Percentiles rank a stretch among this genome's conserved stretches.
Conservation (phyloP, 1,140 invertebrate genomes). For the Neodiprion pinetum region DNA sequence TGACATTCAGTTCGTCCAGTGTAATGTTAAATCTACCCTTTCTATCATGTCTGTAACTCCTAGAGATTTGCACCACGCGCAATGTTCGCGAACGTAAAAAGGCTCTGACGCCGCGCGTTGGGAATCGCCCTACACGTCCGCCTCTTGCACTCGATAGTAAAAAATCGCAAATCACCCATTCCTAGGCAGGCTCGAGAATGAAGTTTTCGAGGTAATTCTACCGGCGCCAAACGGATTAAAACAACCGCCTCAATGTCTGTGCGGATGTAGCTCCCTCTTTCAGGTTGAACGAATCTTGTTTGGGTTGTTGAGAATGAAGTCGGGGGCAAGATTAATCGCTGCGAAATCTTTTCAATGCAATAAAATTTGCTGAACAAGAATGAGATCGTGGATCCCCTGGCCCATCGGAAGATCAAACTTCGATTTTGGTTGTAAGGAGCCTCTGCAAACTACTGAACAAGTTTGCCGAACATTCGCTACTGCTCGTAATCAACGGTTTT, state of each 20-base stretch:
- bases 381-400: too few relatives aligned
- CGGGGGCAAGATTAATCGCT: not conserved
- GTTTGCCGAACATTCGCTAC: too few relatives aligned
- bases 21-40: not conserved
- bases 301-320: too few relatives aligned
- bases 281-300: too few relatives aligned
- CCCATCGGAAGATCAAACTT: too few relatives aligned
- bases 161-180: not conserved
- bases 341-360: not conserved
- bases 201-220: not conserved
- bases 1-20: not conserved
- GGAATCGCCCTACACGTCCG: not conserved
- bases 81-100: not conserved
- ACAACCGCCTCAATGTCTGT: not conserved
- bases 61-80: not conserved
- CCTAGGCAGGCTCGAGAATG: not conserved
- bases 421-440: too few relatives aligned
- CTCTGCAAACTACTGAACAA: too few relatives aligned
- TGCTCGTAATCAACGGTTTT: too few relatives aligned
- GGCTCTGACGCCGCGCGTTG: not conserved
- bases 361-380: too few relatives aligned
- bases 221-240: not conserved
- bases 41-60: not conserved
- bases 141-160: not conserved
- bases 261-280: too few relatives aligned